Evolutionary conservation across 2,888 invertebrate genomes (phyloP), one percentile per base, ranked within the genome.

Genomic region (Drosophila bunnanda): DNA sequence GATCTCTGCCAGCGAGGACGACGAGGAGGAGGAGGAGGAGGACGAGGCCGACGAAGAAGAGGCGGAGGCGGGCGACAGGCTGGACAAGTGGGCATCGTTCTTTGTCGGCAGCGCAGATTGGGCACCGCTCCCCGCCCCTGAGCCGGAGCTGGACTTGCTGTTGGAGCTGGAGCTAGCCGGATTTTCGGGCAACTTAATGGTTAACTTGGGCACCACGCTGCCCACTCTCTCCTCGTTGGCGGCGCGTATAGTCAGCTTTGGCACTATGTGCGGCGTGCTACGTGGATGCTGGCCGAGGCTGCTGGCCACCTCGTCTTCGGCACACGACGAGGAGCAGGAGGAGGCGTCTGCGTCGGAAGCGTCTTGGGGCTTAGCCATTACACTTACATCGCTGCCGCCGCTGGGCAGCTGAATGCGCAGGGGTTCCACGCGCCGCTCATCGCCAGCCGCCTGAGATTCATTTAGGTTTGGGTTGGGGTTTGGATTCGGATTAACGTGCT

Each of bases 51-150:
- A 87, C 86, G 83, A 57, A 34, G 77, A 69, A 12, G 80, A 77
- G 9, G 82, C 79, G 5, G 87, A 89, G n/a, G 91, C 89, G 2
- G 91, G 89, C 13, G 91, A 91, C 15, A 90, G 76, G 44, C 87
- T 90, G 34, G 91, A 90, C 34, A 90, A 80, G 56, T 85, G 80
- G 4, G 92, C 90, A 65, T 92, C 92, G 41, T 81, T 88, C 41
- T 91, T 90, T 0, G 94, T 93, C 90, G 94, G 94, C 57, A 94
- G 94, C 41, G 94, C 94, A 70, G 94, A 92, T 92, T 94, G 52
- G 32, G 38, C 25, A 50, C 54, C 22, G 17, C 64, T 38, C n/a
- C 52, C 34, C 25, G 38, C 28, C 36, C 38, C 34, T 10, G 72
- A 54, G 59, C 43, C 55, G 4, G 93, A 46, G 91, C 81, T 86